Percentiles rank a stretch among this genome's conserved stretches.
These are phyloP conservation scores for Syritta pipiens DNA, from an alignment of 2,888 invertebrate genomes.

Conservation along the genomic window DNA sequence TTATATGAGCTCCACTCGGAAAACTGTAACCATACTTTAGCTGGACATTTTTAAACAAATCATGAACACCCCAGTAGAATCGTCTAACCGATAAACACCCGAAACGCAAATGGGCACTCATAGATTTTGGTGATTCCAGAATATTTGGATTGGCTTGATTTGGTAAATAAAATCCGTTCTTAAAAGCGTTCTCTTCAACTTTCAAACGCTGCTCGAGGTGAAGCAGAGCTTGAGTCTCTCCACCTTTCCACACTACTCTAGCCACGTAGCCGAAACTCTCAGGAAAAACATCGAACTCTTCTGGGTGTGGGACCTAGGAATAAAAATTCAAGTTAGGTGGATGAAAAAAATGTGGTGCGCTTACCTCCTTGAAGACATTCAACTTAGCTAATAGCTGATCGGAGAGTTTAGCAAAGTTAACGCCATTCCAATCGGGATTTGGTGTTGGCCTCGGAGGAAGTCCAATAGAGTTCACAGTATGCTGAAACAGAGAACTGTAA, in stretches of 20 bases:
- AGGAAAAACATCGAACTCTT: slow-evolving; percentile 81
- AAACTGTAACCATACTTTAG: slow-evolving; percentile 76
- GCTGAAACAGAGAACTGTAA: slow-evolving; percentile 77
- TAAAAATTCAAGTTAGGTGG: not conserved
- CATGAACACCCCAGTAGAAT: slow-evolving; percentile 86
- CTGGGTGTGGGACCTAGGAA: slow-evolving; percentile 81
- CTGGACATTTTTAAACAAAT: slow-evolving; percentile 82
- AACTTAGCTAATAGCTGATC: slow-evolving; percentile 80
- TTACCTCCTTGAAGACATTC: slow-evolving; percentile 80
- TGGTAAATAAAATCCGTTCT: slow-evolving; percentile 83
- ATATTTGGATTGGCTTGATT: slow-evolving; percentile 86
- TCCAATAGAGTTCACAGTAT: slow-evolving; percentile 83
- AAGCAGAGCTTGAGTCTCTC: slow-evolving; percentile 83
- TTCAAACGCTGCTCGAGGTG: slow-evolving; percentile 82
- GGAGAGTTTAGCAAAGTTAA: slow-evolving; percentile 80
- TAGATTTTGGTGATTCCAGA: slow-evolving; percentile 84
- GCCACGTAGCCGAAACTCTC: slow-evolving; percentile 77
- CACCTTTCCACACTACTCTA: slow-evolving; percentile 83
- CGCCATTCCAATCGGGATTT: slow-evolving; percentile 79
- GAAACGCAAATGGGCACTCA: slow-evolving; percentile 86
- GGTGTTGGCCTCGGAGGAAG: slow-evolving; percentile 82
- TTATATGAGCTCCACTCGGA: slow-evolving; percentile 76
- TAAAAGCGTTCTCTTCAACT: slow-evolving; percentile 81
- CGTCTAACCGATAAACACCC: slow-evolving; percentile 86
- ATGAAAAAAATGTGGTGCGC: not conserved